Base-by-base conservation (phyloP, 2,888 invertebrate species). In the Exephanes ischioxanthus region DNA sequence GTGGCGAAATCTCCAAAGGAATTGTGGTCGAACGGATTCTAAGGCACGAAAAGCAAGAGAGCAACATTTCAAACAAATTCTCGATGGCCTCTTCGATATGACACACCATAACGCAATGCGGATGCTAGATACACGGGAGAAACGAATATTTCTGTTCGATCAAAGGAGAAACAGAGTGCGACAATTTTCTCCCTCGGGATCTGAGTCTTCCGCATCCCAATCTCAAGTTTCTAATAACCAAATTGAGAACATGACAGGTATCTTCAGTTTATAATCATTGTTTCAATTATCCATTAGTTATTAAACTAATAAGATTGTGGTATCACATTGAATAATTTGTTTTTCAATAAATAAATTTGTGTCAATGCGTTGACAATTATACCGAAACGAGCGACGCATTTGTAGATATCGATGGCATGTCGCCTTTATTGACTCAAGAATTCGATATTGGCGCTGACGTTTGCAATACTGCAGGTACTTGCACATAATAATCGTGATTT, bases 121-220 rank as follows among this genome's bases (percentile, higher is more conserved):
- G 11, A 72, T 53, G 55, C 14, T 72, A 37, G 55, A 37, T 37
- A 58, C 53, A 72, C 33, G 33, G 37, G 55, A 55, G 19, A 37
- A 72, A 55, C 72, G 55, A 72, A 19, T 33, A 37, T 58, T 72
- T 72, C 53, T 72, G 72, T 22, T 71, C 30, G 51, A 51, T 33
- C 72, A 72, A 58, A 53, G 33, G 11, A 72, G 37, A 37, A 58
- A 72, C 37, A 58, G 22, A 33, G 37, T 33, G 55, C 53, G 55
- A 30, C 41, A 53, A 33, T 55, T 37, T 55, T 33, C 72, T 19
- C 55, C 22, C 37, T 72, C 58, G 30, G 72, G 9, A 51, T 51
- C 37, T 19, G 37, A 71, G 48, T 51, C 51, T 51, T 51, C 51
- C 4, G 16, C 51, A 51, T 51, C 37, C 37, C 37, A 37, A 37